Evolutionary conservation across 2,113 vertebrate genomes (phyloP).

Genomic region (Leucopsar rothschildi): DNA sequence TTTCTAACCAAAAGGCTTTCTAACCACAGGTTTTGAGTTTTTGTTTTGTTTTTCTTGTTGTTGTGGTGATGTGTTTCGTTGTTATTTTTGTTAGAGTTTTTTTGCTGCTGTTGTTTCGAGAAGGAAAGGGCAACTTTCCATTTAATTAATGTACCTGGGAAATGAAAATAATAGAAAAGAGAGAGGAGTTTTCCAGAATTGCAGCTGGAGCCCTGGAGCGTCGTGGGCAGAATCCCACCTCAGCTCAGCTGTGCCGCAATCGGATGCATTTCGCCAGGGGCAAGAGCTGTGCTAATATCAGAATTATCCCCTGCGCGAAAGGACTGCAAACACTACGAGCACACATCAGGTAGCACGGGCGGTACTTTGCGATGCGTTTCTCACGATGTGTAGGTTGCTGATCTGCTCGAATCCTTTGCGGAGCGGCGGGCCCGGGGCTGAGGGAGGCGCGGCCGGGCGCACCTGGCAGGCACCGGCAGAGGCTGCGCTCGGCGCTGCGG

Average conservation of each 20-base stretch:
- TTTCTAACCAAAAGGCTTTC: not conserved
- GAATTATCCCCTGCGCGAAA: not conserved
- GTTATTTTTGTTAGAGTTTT: not conserved
- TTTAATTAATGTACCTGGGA: not conserved
- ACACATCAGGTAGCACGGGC: accelerated
- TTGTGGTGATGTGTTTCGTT: not conserved
- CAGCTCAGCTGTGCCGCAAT: not conserved
- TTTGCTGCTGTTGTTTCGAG: not conserved
- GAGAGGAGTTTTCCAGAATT: not conserved
- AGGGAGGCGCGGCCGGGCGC: not conserved
- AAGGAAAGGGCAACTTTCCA: not conserved
- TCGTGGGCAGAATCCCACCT: accelerated
- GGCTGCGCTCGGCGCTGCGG: not conserved
- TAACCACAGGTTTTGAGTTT: not conserved
- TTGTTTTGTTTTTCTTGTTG: not conserved
- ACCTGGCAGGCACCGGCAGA: not conserved
- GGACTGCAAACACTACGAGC: not conserved
- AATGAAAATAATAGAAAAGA: not conserved
- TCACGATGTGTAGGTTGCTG: not conserved
- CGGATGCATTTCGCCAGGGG: not conserved
- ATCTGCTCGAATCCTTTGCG: no score
- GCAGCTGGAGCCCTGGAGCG: not conserved
- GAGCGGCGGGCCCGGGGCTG: not conserved
- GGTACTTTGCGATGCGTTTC: not conserved
- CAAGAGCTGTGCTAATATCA: not conserved